Conservation (phyloP, 2,113 vertebrate species). For the Puffinus mauretanicus region DNA sequence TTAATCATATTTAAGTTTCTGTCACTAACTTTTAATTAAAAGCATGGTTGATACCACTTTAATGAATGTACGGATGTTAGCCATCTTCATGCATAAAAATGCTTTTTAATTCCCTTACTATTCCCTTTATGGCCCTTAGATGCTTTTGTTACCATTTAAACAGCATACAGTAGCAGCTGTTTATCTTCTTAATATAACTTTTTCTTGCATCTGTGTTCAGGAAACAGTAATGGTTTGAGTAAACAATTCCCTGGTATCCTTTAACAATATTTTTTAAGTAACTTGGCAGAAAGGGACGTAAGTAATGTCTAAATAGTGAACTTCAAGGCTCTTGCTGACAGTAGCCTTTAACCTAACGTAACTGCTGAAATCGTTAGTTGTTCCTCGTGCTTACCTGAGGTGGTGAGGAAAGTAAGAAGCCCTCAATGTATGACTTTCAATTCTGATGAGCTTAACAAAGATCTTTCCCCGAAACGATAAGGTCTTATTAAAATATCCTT, state of each 20-base stretch:
- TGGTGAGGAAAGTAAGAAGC: neutral
- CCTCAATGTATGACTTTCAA: neutral
- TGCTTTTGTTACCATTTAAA: slow-evolving; percentile 56
- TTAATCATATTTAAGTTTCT: slow-evolving; percentile 59
- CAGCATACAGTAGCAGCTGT: slow-evolving; percentile 51
- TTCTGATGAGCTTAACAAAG: neutral
- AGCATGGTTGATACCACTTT: slow-evolving; percentile 41
- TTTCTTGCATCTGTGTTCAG: slow-evolving; percentile 28
- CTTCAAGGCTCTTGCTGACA: neutral
- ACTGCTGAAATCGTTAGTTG: neutral
- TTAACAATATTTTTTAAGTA: neutral
- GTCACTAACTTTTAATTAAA: slow-evolving; percentile 71
- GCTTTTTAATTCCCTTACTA: slow-evolving; percentile 59
- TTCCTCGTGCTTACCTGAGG: neutral
- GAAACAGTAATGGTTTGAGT: slow-evolving; percentile 25
- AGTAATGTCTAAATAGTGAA: neutral
- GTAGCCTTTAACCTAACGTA: neutral
- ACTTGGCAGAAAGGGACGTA: neutral
- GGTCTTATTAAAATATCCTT: neutral
- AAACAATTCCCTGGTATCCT: slow-evolving; percentile 33
- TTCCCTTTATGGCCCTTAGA: slow-evolving; percentile 66
- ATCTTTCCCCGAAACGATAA: neutral
- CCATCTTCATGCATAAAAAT: slow-evolving; percentile 55
- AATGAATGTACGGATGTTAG: slow-evolving; percentile 53
- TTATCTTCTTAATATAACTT: slow-evolving; percentile 62